Evolutionary conservation across 2,113 vertebrate genomes (phyloP).

Genomic region (Elephantulus edwardii): DNA sequence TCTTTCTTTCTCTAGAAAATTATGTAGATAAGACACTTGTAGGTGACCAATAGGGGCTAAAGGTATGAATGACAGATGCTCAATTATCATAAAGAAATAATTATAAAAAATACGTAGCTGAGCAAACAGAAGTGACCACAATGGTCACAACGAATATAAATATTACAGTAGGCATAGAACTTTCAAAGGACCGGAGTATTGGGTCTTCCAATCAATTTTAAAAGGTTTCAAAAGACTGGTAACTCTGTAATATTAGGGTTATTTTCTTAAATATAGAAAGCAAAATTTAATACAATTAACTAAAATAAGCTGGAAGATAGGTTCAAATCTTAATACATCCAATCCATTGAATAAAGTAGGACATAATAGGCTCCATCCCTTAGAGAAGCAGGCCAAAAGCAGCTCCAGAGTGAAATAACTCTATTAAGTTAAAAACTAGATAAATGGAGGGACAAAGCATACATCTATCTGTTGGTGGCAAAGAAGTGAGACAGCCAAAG

Average conservation of each 20-base stretch:
- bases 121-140: not conserved
- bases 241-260: not conserved
- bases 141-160: not conserved
- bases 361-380: not conserved
- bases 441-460: not conserved
- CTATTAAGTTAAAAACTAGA: not conserved
- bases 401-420: not conserved
- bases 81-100: not conserved
- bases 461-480: not conserved
- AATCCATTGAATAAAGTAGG: not conserved
- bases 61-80: not conserved
- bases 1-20: slow-evolving; percentile 8
- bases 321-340: not conserved
- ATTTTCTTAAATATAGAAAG: not conserved
- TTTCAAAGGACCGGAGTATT: not conserved
- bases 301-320: not conserved
- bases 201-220: not conserved
- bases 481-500: not conserved
- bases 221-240: not conserved
- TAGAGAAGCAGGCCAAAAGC: not conserved
- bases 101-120: not conserved
- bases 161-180: not conserved
- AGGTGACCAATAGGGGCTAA: not conserved
- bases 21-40: not conserved
- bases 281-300: not conserved